phyloP scores from a whole-genome alignment of 2,888 invertebrate species.

The Anoncus sp. region DNA sequence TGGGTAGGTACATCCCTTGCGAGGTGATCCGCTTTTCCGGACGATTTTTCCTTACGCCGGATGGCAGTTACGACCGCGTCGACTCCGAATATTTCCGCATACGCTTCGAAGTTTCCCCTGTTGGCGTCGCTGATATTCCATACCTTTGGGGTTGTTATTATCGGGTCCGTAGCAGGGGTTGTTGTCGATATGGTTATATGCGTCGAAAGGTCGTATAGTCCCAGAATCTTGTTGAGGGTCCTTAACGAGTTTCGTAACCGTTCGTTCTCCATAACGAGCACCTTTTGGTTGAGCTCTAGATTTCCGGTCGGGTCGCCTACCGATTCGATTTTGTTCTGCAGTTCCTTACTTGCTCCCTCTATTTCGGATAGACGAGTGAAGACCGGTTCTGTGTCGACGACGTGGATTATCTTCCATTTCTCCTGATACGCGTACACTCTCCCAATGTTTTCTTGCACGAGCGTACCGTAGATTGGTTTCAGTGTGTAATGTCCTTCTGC shows the following conservation, averaged over 20 bases:
- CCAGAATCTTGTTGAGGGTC: constrained; percentile 17
- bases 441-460: too few relatives aligned
- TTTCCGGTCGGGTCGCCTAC: constrained; percentile 7
- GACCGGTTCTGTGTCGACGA: constrained; percentile 17
- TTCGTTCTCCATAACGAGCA: constrained; percentile 5
- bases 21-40: neutral
- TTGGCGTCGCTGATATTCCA: neutral
- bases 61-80: neutral
- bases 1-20: neutral
- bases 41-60: neutral
- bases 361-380: constrained; percentile 3
- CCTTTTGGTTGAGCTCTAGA: constrained; percentile 8
- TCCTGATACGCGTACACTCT: too few relatives aligned
- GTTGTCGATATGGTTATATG: neutral
- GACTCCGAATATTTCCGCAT: constrained; percentile 3
- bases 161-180: neutral
- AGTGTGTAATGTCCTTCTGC: neutral
- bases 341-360: neutral
- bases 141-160: neutral
- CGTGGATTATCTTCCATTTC: too few relatives aligned
- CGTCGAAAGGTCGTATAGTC: neutral
- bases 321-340: neutral
- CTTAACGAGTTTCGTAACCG: neutral
- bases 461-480: neutral
- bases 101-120: neutral